Conservation (phyloP, 1,140 invertebrate genomes). For the Rhopalosiphum maidis region DNA sequence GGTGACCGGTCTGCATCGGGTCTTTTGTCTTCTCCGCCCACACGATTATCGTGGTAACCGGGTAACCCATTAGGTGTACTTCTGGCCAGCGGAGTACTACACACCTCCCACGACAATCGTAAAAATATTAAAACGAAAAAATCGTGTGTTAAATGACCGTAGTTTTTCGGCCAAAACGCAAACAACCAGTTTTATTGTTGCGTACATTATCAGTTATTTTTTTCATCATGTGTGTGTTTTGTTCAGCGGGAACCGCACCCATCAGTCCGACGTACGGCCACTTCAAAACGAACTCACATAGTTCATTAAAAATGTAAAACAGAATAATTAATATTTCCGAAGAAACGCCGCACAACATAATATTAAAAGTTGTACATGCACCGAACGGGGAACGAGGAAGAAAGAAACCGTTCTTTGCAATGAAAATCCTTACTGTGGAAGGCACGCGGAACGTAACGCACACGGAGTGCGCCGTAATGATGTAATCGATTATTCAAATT, state of each 20-base stretch:
- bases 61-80: background rate
- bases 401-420: background rate
- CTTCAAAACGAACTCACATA: background rate
- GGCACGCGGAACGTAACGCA: background rate
- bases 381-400: too few species aligned
- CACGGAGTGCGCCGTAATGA: background rate
- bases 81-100: background rate
- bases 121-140: background rate
- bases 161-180: background rate
- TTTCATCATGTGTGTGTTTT: background rate
- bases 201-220: background rate
- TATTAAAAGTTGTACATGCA: background rate
- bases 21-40: background rate
- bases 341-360: background rate
- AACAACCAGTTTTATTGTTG: background rate
- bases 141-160: background rate
- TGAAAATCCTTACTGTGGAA: background rate
- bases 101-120: background rate
- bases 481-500: slow-evolving; percentile 20
- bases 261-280: background rate
- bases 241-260: background rate
- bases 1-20: background rate
- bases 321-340: background rate
- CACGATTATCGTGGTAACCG: background rate
- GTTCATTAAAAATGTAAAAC: background rate